Evolutionary conservation across 2,113 vertebrate species (phyloP).

Genomic region (Burhinus bistriatus): DNA sequence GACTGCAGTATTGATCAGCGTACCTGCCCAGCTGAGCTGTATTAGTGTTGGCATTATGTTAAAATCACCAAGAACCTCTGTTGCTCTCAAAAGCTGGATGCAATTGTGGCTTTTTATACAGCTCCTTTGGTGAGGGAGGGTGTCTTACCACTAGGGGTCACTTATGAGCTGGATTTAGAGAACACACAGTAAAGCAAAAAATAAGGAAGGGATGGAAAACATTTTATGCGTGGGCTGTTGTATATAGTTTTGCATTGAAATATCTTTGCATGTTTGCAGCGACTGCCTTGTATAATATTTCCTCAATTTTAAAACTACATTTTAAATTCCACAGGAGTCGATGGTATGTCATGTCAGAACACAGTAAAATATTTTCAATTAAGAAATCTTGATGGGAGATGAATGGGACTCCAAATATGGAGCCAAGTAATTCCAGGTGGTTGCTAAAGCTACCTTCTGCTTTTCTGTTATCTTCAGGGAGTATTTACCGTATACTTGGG

Average conservation of each 20-base stretch:
- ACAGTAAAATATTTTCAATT: neutral
- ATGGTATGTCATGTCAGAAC: neutral
- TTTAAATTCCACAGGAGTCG: neutral
- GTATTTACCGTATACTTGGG: neutral
- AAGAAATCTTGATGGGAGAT: neutral
- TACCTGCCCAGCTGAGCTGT: neutral
- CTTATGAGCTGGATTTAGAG: constrained; percentile 57
- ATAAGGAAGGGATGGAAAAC: neutral
- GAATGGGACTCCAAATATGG: neutral
- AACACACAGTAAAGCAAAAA: neutral
- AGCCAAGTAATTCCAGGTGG: neutral
- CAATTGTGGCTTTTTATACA: neutral
- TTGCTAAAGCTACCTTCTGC: neutral
- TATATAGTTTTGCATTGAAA: neutral
- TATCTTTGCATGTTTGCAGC: neutral
- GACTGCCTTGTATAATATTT: neutral
- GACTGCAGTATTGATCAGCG: neutral
- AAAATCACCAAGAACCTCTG: neutral
- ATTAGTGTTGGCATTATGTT: fast-evolving
- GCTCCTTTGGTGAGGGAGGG: neutral
- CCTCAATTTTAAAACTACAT: neutral
- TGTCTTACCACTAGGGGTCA: constrained; percentile 61
- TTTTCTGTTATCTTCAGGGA: neutral
- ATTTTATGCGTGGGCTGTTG: neutral
- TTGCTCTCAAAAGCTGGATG: neutral